Conservation (phyloP, 2,113 vertebrate species). For the Mormyrus iriodes region DNA sequence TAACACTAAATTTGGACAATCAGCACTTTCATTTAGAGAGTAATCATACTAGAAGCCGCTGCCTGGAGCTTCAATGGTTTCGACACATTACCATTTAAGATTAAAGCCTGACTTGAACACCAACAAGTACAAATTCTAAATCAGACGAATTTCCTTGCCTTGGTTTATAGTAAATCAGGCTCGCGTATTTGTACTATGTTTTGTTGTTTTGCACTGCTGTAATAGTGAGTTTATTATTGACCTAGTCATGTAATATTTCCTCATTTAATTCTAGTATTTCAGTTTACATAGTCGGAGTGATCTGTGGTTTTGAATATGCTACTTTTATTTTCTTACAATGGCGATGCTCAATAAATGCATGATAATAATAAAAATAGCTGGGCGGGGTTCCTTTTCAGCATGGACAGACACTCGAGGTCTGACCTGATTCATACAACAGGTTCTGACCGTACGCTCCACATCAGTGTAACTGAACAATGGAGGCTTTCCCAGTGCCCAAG, state of each 20-base stretch:
- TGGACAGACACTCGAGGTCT: not conserved
- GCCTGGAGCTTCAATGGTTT: not conserved
- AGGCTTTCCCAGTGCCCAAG: not conserved
- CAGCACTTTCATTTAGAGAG: slow-evolving; percentile 12
- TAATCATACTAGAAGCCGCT: not conserved
- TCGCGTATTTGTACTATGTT: not conserved
- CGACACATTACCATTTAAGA: not conserved
- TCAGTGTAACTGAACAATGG: not conserved
- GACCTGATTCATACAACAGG: not conserved
- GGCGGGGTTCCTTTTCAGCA: not conserved
- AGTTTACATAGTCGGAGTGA: not conserved
- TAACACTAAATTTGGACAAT: slow-evolving; percentile 1
- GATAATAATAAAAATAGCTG: not conserved
- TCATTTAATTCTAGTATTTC: not conserved
- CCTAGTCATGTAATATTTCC: not conserved
- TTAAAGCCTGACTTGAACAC: slow-evolving; percentile 7
- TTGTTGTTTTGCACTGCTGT: not conserved
- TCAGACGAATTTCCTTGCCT: not conserved
- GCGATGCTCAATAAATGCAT: not conserved
- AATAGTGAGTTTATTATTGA: not conserved
- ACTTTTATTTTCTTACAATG: not conserved
- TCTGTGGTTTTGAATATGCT: not conserved
- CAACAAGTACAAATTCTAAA: not conserved
- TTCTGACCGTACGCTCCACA: not conserved
- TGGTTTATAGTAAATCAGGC: not conserved